Evolutionary conservation across 2,888 invertebrate genomes (phyloP).

Genomic region (Nineta flava): DNA sequence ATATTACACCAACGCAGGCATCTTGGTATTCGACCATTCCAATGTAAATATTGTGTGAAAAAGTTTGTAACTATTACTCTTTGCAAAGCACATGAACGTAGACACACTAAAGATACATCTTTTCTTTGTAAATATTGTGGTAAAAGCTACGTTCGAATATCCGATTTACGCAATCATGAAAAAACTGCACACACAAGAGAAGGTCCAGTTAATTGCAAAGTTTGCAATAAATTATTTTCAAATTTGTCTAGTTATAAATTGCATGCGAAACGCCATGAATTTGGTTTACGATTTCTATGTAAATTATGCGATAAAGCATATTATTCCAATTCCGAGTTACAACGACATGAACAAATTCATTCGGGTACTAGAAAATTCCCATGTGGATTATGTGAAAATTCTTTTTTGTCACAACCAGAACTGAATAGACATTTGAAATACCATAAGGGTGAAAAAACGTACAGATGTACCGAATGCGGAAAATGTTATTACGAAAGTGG

Average conservation of each 20-base stretch:
- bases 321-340: constrained; percentile 20
- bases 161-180: constrained; percentile 17
- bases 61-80: constrained; percentile 12
- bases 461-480: constrained; percentile 19
- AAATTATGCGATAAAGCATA: constrained; percentile 20
- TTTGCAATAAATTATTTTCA: constrained; percentile 20
- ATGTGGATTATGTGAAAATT: constrained; percentile 20
- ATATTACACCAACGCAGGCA: constrained; percentile 14
- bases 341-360: constrained; percentile 21
- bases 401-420: constrained; percentile 22
- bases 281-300: constrained; percentile 19
- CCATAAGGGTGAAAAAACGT: constrained; percentile 21
- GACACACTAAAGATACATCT: constrained; percentile 10
- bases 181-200: constrained; percentile 14
- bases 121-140: constrained; percentile 15
- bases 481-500: constrained; percentile 23
- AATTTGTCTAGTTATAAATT: constrained; percentile 19
- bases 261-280: constrained; percentile 20
- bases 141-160: constrained; percentile 14
- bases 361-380: constrained; percentile 19
- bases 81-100: constrained; percentile 11
- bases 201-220: constrained; percentile 14
- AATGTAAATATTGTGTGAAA: constrained; percentile 14
- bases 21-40: constrained; percentile 13
- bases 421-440: constrained; percentile 21